Conservation (phyloP, 2,797 vertebrate species). For the Gallinago nigripennis region DNA sequence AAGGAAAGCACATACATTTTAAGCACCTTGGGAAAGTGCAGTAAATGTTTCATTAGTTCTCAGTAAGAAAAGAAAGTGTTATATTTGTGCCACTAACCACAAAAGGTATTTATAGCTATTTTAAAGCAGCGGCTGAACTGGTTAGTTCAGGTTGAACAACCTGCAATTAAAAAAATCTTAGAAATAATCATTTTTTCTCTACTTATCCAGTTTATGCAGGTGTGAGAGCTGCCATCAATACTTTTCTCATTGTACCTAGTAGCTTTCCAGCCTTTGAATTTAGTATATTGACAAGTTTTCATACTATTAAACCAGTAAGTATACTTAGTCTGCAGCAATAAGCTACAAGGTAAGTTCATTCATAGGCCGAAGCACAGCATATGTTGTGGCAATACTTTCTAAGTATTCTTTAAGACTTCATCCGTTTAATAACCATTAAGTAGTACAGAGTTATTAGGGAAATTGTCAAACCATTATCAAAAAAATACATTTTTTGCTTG, state of each 20-base stretch:
- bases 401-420: background rate
- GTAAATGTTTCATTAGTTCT: slow-evolving; percentile 9
- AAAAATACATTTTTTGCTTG: background rate
- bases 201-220: background rate
- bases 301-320: background rate
- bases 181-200: slow-evolving; percentile 23
- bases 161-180: slow-evolving; percentile 15
- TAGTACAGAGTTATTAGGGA: background rate
- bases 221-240: background rate
- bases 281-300: slow-evolving; percentile 18
- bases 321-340: background rate
- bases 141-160: slow-evolving; percentile 8
- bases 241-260: background rate
- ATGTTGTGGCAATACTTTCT: background rate
- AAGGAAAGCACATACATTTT: background rate
- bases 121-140: slow-evolving; percentile 7
- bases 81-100: background rate
- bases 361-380: background rate
- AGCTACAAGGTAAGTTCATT: background rate
- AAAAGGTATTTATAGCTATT: background rate
- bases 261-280: background rate
- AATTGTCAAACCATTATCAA: background rate
- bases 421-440: background rate
- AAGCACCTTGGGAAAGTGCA: slow-evolving; percentile 3
- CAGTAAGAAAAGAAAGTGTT: background rate